Evolutionary conservation across 2,888 invertebrate species (phyloP), one percentile per base, ranked within the genome.

Genomic region (Melieria crassipennis): DNA sequence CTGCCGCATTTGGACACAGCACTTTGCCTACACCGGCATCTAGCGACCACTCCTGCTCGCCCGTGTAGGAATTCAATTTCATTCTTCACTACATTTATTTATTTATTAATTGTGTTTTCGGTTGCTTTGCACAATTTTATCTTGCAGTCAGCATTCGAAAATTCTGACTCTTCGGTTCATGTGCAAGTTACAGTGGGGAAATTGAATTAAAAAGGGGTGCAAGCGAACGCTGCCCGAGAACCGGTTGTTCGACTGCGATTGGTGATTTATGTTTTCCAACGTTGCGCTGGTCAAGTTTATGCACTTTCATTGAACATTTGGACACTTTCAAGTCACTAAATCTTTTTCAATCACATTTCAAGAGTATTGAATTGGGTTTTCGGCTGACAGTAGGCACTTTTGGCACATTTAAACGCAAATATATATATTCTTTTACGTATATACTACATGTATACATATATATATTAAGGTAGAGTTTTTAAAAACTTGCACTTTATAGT

Each of bases 391-490:
- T 16, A 16, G 1, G 16, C 30, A 30, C 30, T 30, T 30, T 30
- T 30, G 30, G 30, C 30, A 30, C 30, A 30, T 30, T 30, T 30
- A 30, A 1, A 30, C 30, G 2, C 60, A 60, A 56, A 47, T 65
- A 16, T 2, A 57, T 45, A 47, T 45, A 47, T 16, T 7, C 10
- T 3, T 16, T 6, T 60, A 60, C 16, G 1, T 60, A 60, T 10
- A 60, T 60, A 60, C 43, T 60, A 60, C 43, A 60, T 62, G 13
- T 47, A 63, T 47, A 47, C 16, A 9, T 16, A 46, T 46, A 46
- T 46, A n/a, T 46, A 63, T 7, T 45, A 47, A 11, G 6, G 11
- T n/a, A n/a, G n/a, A 52, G 1, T 5, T 52, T 52, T 52, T 13
- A 52, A 7, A 9, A 11, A 52, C 11, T 52, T 52, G 10, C 52